These are phyloP conservation scores for Lampropteryx suffumata DNA, from an alignment of 2,888 invertebrate genomes.

Conservation along the genomic window DNA sequence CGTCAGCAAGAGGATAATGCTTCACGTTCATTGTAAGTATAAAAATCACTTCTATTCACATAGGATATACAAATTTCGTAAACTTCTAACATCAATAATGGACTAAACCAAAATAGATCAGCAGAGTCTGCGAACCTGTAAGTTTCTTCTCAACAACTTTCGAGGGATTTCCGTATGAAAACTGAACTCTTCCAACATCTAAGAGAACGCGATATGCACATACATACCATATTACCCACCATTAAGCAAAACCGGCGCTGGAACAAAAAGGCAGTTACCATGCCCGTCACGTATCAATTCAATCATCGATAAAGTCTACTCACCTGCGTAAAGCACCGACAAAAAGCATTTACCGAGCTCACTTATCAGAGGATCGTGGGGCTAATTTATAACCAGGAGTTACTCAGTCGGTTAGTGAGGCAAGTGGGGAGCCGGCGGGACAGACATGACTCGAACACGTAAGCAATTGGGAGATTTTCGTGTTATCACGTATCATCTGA, in stretches of 20 bases:
- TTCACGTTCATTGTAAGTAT: conserved; percentile 95
- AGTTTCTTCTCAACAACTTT: neutral
- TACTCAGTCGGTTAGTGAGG: conserved; percentile 70
- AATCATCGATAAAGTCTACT: conserved; percentile 73
- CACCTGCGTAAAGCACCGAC: conserved; percentile 67
- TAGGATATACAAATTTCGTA: too few relatives aligned
- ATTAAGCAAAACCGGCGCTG: conserved; percentile 36
- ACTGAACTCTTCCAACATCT: conserved; percentile 16
- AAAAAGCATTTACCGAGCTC: conserved; percentile 68
- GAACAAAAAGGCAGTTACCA: conserved; percentile 51
- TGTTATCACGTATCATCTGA: conserved; percentile 83
- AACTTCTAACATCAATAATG: too few relatives aligned
- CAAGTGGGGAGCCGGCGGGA: conserved; percentile 38
- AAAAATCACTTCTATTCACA: too few relatives aligned
- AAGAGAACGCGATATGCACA: conserved; percentile 19
- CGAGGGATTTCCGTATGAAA: conserved; percentile 2
- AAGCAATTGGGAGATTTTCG: conserved; percentile 82
- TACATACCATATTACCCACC: conserved; percentile 29
- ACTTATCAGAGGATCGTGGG: conserved; percentile 73
- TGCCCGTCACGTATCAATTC: conserved; percentile 74
- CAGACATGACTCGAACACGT: conserved; percentile 70
- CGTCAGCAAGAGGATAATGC: conserved; percentile 95
- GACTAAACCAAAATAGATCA: too few relatives aligned
- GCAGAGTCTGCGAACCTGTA: too few relatives aligned
- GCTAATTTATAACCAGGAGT: conserved; percentile 78